Evolutionary conservation across 2,888 invertebrate genomes (phyloP).

Genomic region (Eucera pruinosa): DNA sequence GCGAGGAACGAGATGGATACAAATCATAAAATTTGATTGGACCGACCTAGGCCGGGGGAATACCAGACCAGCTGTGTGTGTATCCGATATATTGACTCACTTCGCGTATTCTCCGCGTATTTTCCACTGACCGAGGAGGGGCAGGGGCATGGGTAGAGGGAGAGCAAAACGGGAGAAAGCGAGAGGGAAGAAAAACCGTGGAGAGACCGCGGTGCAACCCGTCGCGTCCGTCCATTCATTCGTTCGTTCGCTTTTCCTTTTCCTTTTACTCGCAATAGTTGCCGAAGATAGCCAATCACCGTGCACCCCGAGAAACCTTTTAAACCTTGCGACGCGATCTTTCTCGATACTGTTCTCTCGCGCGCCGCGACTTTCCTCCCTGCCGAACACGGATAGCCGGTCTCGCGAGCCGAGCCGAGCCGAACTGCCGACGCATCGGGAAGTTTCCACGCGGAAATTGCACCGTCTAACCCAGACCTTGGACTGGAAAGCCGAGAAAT

Average conservation of each 20-base stretch:
- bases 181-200: conserved; percentile 28
- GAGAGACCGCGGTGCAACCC: conserved; percentile 53
- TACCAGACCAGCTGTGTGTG: conserved; percentile 59
- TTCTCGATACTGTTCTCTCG: too few relatives aligned
- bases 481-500: conserved; percentile 20
- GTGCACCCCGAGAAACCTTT: too few relatives aligned
- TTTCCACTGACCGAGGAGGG: conserved; percentile 51
- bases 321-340: too few relatives aligned
- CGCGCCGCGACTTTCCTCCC: too few relatives aligned
- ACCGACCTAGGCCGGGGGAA: conserved; percentile 72
- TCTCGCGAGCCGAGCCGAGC: too few relatives aligned
- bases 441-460: conserved; percentile 33
- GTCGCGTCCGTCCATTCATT: too few relatives aligned
- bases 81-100: conserved; percentile 73
- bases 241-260: conserved; percentile 70
- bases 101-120: conserved; percentile 71
- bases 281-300: too few relatives aligned
- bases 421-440: neutral
- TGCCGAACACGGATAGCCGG: too few relatives aligned
- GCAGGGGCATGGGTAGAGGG: conserved; percentile 25
- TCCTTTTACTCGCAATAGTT: conserved; percentile 8
- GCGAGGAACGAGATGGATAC: conserved; percentile 79
- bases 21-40: conserved; percentile 83
- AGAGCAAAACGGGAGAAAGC: conserved; percentile 6
- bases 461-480: conserved; percentile 43